Base-by-base conservation (phyloP, 2,113 vertebrate genomes). In the Sphaerodactylus townsendi region DNA sequence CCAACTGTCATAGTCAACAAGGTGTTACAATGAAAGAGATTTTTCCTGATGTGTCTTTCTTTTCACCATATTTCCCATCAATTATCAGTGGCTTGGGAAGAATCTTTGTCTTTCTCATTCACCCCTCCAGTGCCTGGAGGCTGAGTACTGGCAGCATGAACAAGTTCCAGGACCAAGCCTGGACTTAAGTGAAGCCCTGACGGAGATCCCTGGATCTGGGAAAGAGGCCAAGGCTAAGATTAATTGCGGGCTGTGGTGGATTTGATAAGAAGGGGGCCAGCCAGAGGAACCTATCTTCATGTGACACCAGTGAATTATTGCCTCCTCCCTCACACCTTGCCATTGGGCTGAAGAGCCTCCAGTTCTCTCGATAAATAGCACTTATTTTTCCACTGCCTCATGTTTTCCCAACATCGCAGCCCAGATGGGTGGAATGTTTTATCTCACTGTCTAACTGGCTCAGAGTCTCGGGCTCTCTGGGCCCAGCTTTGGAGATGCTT, bases 381-480 rank as follows among this genome's bases (percentile, higher is more conserved):
- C 23, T 77, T n/a, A 41, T 23, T 39, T 85, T 53, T 23, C 3
- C 74, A 79, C 78, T 48, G 7, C 3, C 6, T 25, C 62, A 71
- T 85, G 74, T 48, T 39, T 53, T 53, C 62, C 4, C 21, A 10
- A 10, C 65, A 81, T 37, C 8, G 9, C 33, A 23, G 11, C 50
- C 53, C 74, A 77, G 74, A 77, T 37, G 5, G 68, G 11, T n/a
- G 50, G 14, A n/a, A 66, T 82, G 72, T 59, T 87, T 81, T 74
- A 48, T 83, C 68, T 89, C 76, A 66, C 37, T 14, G 13, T 75
- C 59, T 62, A 50, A 77, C 28, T 37, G 3, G n/a, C 56, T 33
- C 33, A 48, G 37, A n/a, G 53, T 8, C 69, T 28, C 44, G 6
- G 23, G 23, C 44, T 83, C 30, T 6, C 6, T 46, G 37, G 62